Conservation (phyloP, 2,797 vertebrate species). For the Trachops cirrhosus region DNA sequence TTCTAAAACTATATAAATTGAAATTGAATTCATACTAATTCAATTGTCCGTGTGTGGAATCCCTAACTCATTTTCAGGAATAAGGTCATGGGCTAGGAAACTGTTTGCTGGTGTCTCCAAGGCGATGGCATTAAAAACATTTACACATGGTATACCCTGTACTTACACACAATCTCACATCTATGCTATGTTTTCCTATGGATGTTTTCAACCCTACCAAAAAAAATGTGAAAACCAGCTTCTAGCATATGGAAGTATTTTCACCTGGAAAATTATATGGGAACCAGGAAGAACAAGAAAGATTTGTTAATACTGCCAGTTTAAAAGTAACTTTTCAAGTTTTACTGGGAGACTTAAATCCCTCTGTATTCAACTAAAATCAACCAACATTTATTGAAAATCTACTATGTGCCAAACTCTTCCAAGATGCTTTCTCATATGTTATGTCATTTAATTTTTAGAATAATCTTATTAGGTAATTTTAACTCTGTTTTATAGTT, state of each 20-base stretch:
- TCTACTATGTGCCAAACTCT: neutral
- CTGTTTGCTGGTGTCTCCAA: neutral
- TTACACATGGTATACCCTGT: neutral
- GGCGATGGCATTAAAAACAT: constrained; percentile 21
- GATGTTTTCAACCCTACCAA: constrained; percentile 8
- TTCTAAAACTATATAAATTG: constrained; percentile 20
- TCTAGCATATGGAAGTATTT: constrained; percentile 47
- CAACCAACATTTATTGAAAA: neutral
- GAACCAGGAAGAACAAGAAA: constrained; percentile 37
- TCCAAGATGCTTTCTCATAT: neutral
- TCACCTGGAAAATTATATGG: constrained; percentile 29
- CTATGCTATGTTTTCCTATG: neutral
- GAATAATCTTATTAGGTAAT: neutral
- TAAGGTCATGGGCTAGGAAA: constrained; percentile 15
- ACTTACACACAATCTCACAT: neutral
- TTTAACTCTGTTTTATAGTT: neutral
- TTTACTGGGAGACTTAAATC: neutral
- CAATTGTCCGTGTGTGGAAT: neutral
- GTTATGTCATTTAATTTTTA: neutral
- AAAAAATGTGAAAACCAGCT: neutral
- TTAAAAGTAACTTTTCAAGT: constrained; percentile 19
- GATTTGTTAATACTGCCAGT: neutral
- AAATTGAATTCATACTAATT: constrained; percentile 24
- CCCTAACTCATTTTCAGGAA: constrained; percentile 6
- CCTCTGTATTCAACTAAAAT: neutral